phyloP scores from a whole-genome alignment of 2,888 invertebrate species.

The Heliothis peltigera region DNA sequence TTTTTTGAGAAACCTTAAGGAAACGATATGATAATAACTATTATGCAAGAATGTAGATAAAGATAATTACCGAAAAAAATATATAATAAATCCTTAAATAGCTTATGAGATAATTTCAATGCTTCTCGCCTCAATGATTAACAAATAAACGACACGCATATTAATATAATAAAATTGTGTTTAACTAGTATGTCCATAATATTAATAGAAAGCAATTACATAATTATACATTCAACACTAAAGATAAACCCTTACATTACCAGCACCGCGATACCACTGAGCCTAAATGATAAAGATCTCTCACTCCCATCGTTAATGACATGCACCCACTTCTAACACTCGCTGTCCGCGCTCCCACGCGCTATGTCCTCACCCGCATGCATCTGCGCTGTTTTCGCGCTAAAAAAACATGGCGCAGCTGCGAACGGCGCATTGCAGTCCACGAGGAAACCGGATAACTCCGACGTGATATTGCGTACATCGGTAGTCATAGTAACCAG shows the following conservation, averaged over 20 bases:
- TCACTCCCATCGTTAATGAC: conserved; percentile 26
- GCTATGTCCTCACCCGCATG: conserved; percentile 40
- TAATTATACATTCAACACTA: neutral
- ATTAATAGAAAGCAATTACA: neutral
- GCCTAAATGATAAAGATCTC: conserved; percentile 29
- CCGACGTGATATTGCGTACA: conserved; percentile 24
- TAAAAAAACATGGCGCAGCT: conserved; percentile 70
- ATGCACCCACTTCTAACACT: conserved; percentile 22
- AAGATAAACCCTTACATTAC: conserved; percentile 1
- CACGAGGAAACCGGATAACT: conserved; percentile 53
- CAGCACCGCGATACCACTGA: neutral
- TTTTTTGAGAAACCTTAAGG: neutral
- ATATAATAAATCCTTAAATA: no score
- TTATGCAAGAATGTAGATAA: no score
- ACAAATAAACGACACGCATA: no score
- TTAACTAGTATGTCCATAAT: no score
- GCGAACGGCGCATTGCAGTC: conserved; percentile 63
- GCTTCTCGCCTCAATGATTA: no score
- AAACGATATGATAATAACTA: no score
- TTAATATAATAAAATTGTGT: no score
- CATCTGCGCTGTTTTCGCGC: conserved; percentile 65
- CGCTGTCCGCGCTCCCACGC: conserved; percentile 40
- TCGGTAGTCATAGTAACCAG: conserved; percentile 15
- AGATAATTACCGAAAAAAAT: no score
- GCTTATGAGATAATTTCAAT: no score